Conservation (phyloP, 2,113 vertebrate genomes). For the Heteronetta atricapilla region DNA sequence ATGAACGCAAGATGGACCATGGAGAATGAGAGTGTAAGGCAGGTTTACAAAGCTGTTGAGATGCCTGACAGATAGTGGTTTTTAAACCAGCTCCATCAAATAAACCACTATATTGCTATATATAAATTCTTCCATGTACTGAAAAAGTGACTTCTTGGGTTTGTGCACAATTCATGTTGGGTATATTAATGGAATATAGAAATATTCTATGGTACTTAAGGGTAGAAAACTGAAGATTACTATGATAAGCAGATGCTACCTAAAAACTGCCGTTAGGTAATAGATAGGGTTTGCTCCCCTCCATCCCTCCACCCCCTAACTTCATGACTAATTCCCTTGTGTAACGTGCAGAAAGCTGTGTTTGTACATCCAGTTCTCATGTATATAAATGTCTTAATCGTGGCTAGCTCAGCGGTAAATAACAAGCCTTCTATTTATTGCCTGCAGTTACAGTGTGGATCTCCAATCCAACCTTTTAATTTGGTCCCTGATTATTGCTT, state of each 20-base stretch:
- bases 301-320: background rate
- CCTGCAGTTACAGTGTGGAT: background rate
- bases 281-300: background rate
- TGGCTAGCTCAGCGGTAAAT: background rate
- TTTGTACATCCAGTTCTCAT: background rate
- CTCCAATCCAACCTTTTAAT: background rate
- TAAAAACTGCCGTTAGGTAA: background rate
- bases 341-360: rapidly evolving
- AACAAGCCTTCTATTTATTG: background rate
- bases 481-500: background rate
- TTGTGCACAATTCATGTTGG: background rate
- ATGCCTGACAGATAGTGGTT: background rate
- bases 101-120: background rate
- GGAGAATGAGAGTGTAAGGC: background rate
- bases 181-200: background rate
- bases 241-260: background rate
- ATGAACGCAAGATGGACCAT: background rate
- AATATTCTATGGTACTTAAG: background rate
- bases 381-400: background rate
- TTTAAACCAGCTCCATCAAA: background rate
- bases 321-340: background rate
- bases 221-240: background rate
- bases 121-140: background rate
- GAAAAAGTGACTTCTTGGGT: background rate
- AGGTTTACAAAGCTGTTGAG: background rate